phyloP scores from a whole-genome alignment of 2,797 vertebrate species.

The Sebastes iracundus region DNA sequence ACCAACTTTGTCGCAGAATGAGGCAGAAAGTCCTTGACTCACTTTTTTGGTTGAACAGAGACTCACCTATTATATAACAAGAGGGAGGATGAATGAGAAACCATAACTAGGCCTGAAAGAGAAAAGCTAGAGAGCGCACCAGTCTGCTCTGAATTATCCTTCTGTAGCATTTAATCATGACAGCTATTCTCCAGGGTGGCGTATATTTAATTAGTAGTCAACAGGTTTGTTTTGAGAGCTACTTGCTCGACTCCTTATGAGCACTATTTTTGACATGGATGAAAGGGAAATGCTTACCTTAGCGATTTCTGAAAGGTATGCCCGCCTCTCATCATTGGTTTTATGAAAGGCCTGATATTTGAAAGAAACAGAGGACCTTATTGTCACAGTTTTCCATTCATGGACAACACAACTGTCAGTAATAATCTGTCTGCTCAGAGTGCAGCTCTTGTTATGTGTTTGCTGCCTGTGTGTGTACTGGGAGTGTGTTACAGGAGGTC shows the following conservation, averaged over 20 bases:
- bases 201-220: neutral
- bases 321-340: conserved; percentile 83
- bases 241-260: neutral
- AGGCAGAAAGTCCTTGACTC: conserved; percentile 51
- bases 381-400: conserved; percentile 1
- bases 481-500: conserved; percentile 31
- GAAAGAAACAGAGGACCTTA: conserved; percentile 34
- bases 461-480: conserved; percentile 1
- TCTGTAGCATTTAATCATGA: neutral
- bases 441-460: conserved; percentile 4
- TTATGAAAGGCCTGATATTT: conserved; percentile 87
- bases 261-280: neutral
- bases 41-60: conserved; percentile 7
- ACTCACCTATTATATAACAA: conserved; percentile 45
- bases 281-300: conserved; percentile 79
- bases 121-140: neutral
- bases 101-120: conserved; percentile 15
- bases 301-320: conserved; percentile 86
- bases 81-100: conserved; percentile 41
- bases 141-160: neutral
- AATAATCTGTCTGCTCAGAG: neutral
- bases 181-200: neutral
- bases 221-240: neutral
- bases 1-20: conserved; percentile 4
- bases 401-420: neutral